Evolutionary conservation across 2,888 invertebrate genomes (phyloP).

Genomic region (Cotesia congregata): DNA sequence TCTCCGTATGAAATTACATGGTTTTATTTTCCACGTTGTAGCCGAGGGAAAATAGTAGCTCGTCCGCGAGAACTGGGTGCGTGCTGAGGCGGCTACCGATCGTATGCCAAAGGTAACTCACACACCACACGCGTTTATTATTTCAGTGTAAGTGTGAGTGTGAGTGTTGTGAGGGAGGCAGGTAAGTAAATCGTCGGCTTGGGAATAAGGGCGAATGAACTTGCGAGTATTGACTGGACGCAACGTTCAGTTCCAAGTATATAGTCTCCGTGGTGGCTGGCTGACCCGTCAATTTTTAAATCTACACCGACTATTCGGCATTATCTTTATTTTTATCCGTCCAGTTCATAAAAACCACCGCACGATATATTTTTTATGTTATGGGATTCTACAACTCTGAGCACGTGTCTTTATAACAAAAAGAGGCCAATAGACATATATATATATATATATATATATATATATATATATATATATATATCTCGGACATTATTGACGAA

Average conservation of each 20-base stretch:
- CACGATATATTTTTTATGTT: neutral
- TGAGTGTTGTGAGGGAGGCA: conserved; percentile 23
- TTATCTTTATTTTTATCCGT: neutral
- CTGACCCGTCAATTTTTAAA: neutral
- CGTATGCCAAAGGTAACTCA: conserved; percentile 2
- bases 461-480: neutral
- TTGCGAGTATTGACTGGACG: conserved; percentile 41
- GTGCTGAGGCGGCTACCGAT: conserved; percentile 24
- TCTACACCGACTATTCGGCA: neutral
- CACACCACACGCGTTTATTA: neutral
- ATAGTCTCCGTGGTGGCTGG: neutral
- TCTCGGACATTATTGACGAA: neutral
- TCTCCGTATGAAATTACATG: conserved; percentile 2
- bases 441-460: neutral
- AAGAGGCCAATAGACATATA: neutral
- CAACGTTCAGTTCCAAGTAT: conserved; percentile 8
- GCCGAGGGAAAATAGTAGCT: conserved; percentile 4
- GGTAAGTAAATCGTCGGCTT: conserved; percentile 33
- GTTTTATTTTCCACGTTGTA: neutral
- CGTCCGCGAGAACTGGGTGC: conserved; percentile 10
- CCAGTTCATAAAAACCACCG: neutral
- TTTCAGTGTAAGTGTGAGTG: conserved; percentile 5
- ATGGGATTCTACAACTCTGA: neutral
- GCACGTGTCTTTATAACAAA: neutral
- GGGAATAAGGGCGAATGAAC: conserved; percentile 42